phyloP scores from a whole-genome alignment of 2,888 invertebrate genomes.

The Zaprionus bogoriensis region DNA sequence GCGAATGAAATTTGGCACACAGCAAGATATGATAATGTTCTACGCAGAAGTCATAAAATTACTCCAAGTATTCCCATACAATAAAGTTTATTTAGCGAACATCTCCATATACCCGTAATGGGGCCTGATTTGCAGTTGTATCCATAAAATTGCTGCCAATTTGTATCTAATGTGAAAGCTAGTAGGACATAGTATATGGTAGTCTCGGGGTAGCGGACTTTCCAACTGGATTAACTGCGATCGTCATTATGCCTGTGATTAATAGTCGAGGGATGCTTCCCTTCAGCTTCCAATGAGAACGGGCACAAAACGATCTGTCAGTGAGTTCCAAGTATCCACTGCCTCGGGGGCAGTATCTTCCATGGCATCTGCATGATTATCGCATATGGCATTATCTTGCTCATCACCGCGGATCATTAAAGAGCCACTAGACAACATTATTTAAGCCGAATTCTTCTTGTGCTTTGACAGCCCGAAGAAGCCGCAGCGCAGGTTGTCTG shows the following conservation, averaged over 20 bases:
- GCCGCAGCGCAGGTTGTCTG: constrained; percentile 17
- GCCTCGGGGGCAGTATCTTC: constrained; percentile 4
- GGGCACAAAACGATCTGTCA: neutral
- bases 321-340: no score
- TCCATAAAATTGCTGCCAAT: constrained; percentile 10
- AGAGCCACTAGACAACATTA: constrained; percentile 34
- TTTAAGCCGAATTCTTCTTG: constrained; percentile 22
- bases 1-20: neutral
- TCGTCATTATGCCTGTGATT: neutral
- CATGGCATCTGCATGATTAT: neutral
- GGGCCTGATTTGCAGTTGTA: constrained; percentile 30
- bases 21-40: neutral
- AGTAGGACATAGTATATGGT: no score
- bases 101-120: no score
- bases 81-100: neutral
- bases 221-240: neutral
- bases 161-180: neutral
- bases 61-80: neutral
- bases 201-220: no score
- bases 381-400: neutral
- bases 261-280: neutral
- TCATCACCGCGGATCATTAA: constrained; percentile 28
- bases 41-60: neutral
- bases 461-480: constrained; percentile 34
- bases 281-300: neutral